A percentile compares a stretch with the other conserved stretches of the same genome.
phyloP scores from a whole-genome alignment of 2,797 vertebrate genomes.

The Eleutherodactylus coqui region DNA sequence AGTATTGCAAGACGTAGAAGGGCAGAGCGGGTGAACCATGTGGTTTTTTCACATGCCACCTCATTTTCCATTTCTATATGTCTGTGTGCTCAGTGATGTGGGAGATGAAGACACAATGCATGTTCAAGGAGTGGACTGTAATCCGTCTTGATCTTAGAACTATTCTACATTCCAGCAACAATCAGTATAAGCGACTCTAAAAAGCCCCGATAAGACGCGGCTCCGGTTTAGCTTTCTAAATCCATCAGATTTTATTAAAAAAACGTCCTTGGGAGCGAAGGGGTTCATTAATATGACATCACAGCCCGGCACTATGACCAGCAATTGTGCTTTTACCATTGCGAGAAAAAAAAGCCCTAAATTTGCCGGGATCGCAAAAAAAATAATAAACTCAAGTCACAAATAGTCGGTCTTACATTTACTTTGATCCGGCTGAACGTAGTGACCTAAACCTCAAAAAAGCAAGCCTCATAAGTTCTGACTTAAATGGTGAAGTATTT shows the following conservation, averaged over 20 bases:
- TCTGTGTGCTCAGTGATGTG: conserved; percentile 29
- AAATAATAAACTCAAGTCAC: conserved; percentile 52
- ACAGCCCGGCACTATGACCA: background rate
- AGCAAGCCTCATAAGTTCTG: background rate
- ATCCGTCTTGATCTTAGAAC: conserved; percentile 1
- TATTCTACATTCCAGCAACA: background rate
- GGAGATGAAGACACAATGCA: conserved; percentile 16
- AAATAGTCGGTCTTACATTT: conserved; percentile 47
- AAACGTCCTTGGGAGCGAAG: background rate
- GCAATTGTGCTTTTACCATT: background rate
- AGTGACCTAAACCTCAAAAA: conserved; percentile 50
- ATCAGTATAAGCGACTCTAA: background rate
- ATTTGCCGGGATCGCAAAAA: background rate
- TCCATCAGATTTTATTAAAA: background rate
- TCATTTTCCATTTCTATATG: conserved; percentile 16
- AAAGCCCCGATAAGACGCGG: background rate
- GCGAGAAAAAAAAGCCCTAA: background rate
- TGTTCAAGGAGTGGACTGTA: conserved; percentile 9
- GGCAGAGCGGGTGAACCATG: conserved; percentile 3
- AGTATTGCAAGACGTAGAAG: background rate
- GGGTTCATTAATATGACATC: background rate
- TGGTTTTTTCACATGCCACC: conserved; percentile 24
- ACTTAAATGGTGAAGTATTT: conserved; percentile 10
- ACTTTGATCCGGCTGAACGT: conserved; percentile 48
- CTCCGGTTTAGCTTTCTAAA: background rate